Base-by-base conservation (phyloP, 2,888 invertebrate genomes). In the Nomada ruficornis region DNA sequence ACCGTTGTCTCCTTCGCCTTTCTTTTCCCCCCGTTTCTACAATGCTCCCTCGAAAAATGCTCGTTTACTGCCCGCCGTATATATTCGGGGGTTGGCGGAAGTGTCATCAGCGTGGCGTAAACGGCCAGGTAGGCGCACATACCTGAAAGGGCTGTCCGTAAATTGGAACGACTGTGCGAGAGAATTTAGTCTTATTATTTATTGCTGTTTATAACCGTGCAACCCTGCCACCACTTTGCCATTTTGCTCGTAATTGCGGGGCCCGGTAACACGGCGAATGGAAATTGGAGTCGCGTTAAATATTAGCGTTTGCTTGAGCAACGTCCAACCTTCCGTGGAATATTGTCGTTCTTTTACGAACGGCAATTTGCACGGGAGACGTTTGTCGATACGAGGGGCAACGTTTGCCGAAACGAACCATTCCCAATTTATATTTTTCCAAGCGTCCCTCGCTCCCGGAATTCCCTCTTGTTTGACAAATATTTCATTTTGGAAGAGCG, bases 31-130 rank as follows among this genome's bases (percentile, higher is more conserved):
- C 63, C 9, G 36, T 57, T n/a, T 15, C 18, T 13, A n/a, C 13
- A 20, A 57, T 26, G 36, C 52, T 63, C 68, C n/a, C 20, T 23
- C 47, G 47, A 57, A 67, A 67, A 63, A 44, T 63, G 9, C 54
- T 18, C 15, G 20, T 83, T 81, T 83, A 83, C 79, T 62, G 50
- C 70, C 26, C 29, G 1, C 7, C 36, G 13, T 52, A 29, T 29
- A 50, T 23, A 15, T 36, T 5, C 18, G 5, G 20, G 18, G 42
- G 13, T n/a, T 13, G 29, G 36, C 57, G n/a, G 42, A 52, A 64
- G 26, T 20, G 44, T 57, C 44, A 15, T 23, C 23, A 55, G 20
- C 11, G 11, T 3, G 23, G 13, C 9, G 36, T 4, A 18, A 29
- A 18, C 10, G 3, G 64, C n/a, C 76, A 77, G 81, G 82, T 72